Conservation (phyloP, 2,797 vertebrate species). For the Phrynocephalus forsythii region DNA sequence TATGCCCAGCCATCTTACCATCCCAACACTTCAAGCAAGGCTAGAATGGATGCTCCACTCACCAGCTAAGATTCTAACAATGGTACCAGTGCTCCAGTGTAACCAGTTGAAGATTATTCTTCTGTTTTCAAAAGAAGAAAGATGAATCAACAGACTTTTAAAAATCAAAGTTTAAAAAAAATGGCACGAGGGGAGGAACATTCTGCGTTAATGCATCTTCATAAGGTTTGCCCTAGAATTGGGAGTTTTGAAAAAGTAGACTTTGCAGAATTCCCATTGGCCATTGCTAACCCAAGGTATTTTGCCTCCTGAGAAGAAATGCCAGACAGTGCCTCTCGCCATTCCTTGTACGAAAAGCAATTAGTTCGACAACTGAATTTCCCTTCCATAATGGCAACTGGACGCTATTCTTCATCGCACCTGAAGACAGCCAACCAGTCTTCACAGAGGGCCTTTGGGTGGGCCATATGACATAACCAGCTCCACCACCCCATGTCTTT, state of each 20-base stretch:
- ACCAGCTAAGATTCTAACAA: conserved; percentile 86
- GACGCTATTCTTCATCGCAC: neutral
- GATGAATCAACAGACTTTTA: neutral
- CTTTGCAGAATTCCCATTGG: neutral
- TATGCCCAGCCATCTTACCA: neutral
- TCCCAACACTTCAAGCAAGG: conserved; percentile 34
- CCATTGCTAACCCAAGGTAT: neutral
- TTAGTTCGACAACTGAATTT: neutral
- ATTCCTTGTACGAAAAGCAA: neutral
- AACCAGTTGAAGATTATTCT: conserved; percentile 87
- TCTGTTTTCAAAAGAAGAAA: conserved; percentile 69
- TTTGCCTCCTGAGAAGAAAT: neutral
- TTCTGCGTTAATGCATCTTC: neutral
- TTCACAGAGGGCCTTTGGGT: neutral
- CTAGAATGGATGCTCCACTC: conserved; percentile 63
- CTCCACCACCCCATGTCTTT: neutral
- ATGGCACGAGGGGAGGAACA: neutral
- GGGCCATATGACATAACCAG: neutral
- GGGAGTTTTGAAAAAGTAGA: neutral
- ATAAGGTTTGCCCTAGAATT: neutral
- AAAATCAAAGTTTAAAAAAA: too few relatives aligned
- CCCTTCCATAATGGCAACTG: neutral
- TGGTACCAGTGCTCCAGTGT: conserved; percentile 84
- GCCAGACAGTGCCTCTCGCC: neutral
- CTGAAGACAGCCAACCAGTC: neutral